Evolutionary conservation across 2,797 vertebrate genomes (phyloP), one percentile per base, ranked within the genome.

Genomic region (Melanotaenia boesemani): DNA sequence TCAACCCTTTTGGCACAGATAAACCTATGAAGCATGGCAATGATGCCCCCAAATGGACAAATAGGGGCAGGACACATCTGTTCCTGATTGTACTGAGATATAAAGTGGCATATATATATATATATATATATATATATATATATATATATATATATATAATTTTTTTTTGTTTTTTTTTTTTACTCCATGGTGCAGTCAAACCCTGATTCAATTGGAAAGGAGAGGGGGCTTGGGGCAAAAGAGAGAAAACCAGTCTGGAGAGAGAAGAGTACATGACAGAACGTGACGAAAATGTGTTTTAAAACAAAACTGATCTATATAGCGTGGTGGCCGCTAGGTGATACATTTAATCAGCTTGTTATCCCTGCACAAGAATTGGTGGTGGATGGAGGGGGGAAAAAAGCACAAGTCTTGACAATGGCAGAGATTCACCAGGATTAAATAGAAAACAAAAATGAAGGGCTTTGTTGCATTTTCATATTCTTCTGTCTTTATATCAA

Each of bases 361-460:
- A 95, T 95, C 96, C 95, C 95, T 95, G 95, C 95, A 95, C 92
- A 93, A 95, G 90, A 95, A 87, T 94, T 94, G 89, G 77, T 92
- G 90, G 89, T 75, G 88, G 85, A 89, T 91, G 92, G 94, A 94
- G 91, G 92, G 92, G 94, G 94, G 91, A 86, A 93, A 95, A 94
- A 63, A 95, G 93, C 92, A 94, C 91, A 92, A 91, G 89, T 94
- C 91, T 94, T 85, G 82, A 94, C 92, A 92, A 94, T 94, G 92
- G 91, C 90, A 94, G 89, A 91, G 91, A 94, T 95, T 96, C 94
- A 94, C 95, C 94, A 94, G 83, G 87, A 92, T 92, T 89, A 92
- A 92, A 92, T 86, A 88, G 83, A 79, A 83, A 84, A 88, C 84
- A 88, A 85, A 88, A 91, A 81, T 77, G 82, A 91, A 91, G 81